These are phyloP conservation scores for Malacosoma neustria DNA, from an alignment of 2,888 invertebrate species.

Conservation along the genomic window DNA sequence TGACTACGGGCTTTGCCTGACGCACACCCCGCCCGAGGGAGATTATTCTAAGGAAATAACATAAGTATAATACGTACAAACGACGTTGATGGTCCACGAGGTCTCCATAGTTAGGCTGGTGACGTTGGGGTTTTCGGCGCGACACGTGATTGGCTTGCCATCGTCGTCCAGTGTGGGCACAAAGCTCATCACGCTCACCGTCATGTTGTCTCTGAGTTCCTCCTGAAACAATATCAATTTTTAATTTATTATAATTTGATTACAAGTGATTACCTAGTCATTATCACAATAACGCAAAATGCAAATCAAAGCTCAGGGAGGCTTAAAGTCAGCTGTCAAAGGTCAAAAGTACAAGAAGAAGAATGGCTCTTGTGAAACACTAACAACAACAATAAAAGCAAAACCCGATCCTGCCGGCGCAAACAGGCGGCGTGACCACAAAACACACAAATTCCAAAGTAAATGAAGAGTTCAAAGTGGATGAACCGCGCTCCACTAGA, in stretches of 20 bases:
- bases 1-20: too few relatives aligned
- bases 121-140: constrained; percentile 93
- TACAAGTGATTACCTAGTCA: too few relatives aligned
- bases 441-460: background rate
- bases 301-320: too few relatives aligned
- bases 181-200: constrained; percentile 90
- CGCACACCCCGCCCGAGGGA: too few relatives aligned
- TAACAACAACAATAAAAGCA: background rate
- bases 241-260: background rate
- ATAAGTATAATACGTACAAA: constrained; percentile 95
- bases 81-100: constrained; percentile 91
- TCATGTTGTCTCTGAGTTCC: constrained; percentile 86
- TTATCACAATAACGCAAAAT: too few relatives aligned
- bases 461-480: background rate
- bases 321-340: too few relatives aligned
- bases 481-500: background rate
- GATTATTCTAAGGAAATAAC: too few relatives aligned
- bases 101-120: constrained; percentile 88
- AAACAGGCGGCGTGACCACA: background rate
- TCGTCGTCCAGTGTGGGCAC: constrained; percentile 92
- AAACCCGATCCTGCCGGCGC: background rate
- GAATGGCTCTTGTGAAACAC: too few relatives aligned
- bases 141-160: constrained; percentile 90
- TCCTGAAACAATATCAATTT: constrained; percentile 71
- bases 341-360: too few relatives aligned